A percentile compares a stretch with the other conserved stretches of the same genome.
These are phyloP conservation scores for Rhineura floridana DNA, from an alignment of 2,113 vertebrate genomes.

Conservation along the genomic window DNA sequence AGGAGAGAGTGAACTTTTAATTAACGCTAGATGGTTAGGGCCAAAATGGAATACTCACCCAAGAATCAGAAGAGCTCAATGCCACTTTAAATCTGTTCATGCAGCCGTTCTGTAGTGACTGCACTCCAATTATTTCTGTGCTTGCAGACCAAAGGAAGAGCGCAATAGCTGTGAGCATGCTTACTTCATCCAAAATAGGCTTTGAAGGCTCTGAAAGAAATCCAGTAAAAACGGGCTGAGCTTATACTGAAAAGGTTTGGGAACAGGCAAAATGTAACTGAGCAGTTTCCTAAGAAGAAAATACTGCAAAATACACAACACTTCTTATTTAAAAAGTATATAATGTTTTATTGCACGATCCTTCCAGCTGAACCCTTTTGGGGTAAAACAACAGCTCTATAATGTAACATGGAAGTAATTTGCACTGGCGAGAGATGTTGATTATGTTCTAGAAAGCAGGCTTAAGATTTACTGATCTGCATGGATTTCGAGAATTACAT, in stretches of 20 bases:
- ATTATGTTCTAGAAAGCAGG: background rate
- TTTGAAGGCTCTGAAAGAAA: conserved; percentile 82
- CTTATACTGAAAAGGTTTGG: conserved; percentile 39
- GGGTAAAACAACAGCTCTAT: background rate
- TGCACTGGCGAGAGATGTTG: background rate
- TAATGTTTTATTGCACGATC: background rate
- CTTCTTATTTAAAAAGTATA: background rate
- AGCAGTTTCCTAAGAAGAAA: background rate
- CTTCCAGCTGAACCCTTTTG: conserved; percentile 17
- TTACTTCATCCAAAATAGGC: conserved; percentile 89
- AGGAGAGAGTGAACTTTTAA: background rate
- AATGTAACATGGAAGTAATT: conserved; percentile 10
- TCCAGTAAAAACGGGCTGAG: background rate
- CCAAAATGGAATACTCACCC: conserved; percentile 77
- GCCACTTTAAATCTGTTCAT: conserved; percentile 90
- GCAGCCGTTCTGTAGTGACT: conserved; percentile 91
- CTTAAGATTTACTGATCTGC: conserved; percentile 9
- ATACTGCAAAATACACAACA: background rate
- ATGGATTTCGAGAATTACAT: background rate
- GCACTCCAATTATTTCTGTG: conserved; percentile 90
- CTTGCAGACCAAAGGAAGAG: conserved; percentile 94
- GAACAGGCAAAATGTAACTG: conserved; percentile 22
- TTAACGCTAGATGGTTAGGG: background rate
- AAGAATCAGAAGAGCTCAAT: conserved; percentile 91
- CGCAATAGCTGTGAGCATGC: conserved; percentile 91